These are phyloP conservation scores for Proctacanthus coquilletti DNA, from an alignment of 1,140 invertebrate genomes.

Conservation along the genomic window DNA sequence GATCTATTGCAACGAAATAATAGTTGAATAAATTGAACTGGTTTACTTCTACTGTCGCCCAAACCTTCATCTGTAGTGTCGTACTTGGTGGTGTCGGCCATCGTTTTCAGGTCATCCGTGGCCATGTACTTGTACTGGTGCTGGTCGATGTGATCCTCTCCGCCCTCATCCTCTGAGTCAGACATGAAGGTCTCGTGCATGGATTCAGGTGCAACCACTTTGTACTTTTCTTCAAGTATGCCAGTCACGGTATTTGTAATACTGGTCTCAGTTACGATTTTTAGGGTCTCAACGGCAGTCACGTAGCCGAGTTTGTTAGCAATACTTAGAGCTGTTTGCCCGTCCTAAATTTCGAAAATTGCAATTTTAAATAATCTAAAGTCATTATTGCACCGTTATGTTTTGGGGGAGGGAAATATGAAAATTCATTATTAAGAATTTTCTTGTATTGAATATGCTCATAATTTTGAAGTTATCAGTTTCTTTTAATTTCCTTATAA, in stretches of 20 bases:
- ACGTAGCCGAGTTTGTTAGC: slow-evolving; percentile 94
- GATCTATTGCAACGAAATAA: too few species aligned
- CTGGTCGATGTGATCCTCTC: slow-evolving; percentile 34
- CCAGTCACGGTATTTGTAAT: slow-evolving; percentile 51
- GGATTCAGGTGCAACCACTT: slow-evolving; percentile 89
- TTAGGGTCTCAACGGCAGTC: slow-evolving; percentile 91
- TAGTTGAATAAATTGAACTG: too few species aligned
- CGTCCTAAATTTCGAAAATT: slow-evolving; percentile 55
- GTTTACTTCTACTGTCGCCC: slow-evolving; percentile 6
- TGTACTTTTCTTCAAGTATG: slow-evolving; percentile 67
- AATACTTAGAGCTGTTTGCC: slow-evolving; percentile 91
- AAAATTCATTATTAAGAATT: too few species aligned
- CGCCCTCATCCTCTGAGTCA: slow-evolving; percentile 97
- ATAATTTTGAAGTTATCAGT: too few species aligned
- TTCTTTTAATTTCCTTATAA: too few species aligned
- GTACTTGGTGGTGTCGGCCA: slow-evolving; percentile 19
- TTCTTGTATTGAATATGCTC: too few species aligned
- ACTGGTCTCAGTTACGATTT: slow-evolving; percentile 87
- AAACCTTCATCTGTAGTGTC: slow-evolving; percentile 19
- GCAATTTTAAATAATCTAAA: too few species aligned
- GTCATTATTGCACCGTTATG: too few species aligned
- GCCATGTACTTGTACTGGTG: slow-evolving; percentile 29
- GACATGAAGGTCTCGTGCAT: slow-evolving; percentile 99
- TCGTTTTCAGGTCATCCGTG: slow-evolving; percentile 20
- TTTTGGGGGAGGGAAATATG: too few species aligned